phyloP scores from a whole-genome alignment of 2,888 invertebrate genomes.

The Philonicus albiceps region DNA sequence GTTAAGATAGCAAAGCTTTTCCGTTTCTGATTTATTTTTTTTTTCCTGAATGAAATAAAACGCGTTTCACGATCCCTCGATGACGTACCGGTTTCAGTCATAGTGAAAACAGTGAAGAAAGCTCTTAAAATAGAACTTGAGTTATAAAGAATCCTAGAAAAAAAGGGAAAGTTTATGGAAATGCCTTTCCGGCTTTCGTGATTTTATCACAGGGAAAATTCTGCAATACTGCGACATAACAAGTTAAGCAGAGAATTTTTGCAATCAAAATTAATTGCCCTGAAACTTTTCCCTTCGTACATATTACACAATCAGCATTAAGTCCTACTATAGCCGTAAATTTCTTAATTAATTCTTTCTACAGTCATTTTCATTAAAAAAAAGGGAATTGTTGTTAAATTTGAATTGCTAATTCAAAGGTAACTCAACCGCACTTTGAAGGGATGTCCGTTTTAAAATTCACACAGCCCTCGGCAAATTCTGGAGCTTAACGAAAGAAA shows the following conservation, averaged over 20 bases:
- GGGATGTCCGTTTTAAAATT: background rate
- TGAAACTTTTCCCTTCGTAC: background rate
- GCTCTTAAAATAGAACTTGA: background rate
- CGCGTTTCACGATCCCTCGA: background rate
- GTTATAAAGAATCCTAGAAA: background rate
- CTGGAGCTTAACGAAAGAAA: background rate
- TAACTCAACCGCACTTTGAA: background rate
- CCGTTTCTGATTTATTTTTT: background rate
- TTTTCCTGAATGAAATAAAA: constrained; percentile 16
- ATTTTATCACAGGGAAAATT: background rate
- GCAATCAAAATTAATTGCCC: background rate
- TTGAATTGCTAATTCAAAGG: background rate
- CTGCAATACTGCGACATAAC: background rate
- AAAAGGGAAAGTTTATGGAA: background rate
- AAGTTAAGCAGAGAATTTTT: background rate
- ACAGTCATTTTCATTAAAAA: background rate
- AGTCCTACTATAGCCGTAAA: background rate
- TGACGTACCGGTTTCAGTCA: background rate
- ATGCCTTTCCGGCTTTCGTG: background rate
- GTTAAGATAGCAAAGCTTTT: background rate
- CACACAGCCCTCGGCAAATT: background rate
- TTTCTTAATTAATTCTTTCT: background rate
- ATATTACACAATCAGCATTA: background rate
- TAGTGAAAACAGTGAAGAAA: background rate
- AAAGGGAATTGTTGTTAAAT: background rate